phyloP scores from a whole-genome alignment of 2,888 invertebrate species.

The Epistrophella euchroma region DNA sequence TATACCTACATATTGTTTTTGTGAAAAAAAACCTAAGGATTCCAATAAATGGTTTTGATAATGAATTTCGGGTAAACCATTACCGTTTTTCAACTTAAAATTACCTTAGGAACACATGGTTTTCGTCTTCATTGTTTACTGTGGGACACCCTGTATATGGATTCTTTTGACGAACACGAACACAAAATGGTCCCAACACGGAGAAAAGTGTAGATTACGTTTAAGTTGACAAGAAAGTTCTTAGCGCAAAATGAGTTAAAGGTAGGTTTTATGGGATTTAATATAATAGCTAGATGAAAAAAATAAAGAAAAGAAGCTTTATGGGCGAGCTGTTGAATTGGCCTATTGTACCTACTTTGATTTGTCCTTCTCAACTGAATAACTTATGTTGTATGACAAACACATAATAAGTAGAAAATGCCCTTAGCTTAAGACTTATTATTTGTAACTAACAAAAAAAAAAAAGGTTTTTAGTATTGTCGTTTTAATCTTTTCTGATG shows the following conservation, averaged over 20 bases:
- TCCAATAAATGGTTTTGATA: too few species aligned
- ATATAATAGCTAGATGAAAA: neutral
- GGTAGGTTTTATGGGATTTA: conserved; percentile 18
- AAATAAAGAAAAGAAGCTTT: conserved; percentile 1
- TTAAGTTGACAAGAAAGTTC: neutral
- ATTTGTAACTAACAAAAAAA: too few species aligned
- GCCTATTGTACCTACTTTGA: conserved; percentile 6
- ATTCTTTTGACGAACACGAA: conserved; percentile 28
- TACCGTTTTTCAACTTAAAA: too few species aligned
- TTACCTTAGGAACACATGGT: too few species aligned
- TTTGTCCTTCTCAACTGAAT: conserved; percentile 30
- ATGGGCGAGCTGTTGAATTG: neutral
- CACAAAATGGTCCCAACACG: neutral
- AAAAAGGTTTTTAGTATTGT: too few species aligned
- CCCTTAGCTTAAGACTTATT: too few species aligned
- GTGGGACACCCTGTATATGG: neutral
- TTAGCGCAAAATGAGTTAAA: conserved; percentile 6
- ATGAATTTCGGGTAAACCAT: too few species aligned
- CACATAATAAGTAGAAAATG: too few species aligned
- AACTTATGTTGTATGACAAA: neutral
- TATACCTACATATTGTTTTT: too few species aligned
- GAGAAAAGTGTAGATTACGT: conserved; percentile 3
- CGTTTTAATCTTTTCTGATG: too few species aligned
- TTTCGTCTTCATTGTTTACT: too few species aligned
- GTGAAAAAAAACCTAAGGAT: too few species aligned